A percentile compares a stretch with the other conserved stretches of the same genome.
These are phyloP conservation scores for Sinodicranocentrus sp. DNA, from an alignment of 2,888 invertebrate genomes.

Conservation along the genomic window DNA sequence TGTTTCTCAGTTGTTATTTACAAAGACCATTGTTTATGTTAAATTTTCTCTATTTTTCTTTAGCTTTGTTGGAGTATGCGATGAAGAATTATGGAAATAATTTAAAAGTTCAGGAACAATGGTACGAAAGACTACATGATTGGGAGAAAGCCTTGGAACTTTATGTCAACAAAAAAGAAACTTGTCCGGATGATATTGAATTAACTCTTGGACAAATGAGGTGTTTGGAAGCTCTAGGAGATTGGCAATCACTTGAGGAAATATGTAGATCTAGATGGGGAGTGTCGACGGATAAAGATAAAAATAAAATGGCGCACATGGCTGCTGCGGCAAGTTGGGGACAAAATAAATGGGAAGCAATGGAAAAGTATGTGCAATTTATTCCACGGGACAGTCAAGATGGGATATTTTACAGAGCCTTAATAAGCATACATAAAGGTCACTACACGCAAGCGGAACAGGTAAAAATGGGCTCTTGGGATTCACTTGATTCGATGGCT, in stretches of 20 bases:
- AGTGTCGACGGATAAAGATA: conserved; percentile 82
- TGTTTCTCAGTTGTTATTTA: too few relatives aligned
- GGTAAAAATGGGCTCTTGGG: too few relatives aligned
- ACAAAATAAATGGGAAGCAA: conserved; percentile 93
- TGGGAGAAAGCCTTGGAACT: conserved; percentile 97
- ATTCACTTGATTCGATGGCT: too few relatives aligned
- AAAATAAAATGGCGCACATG: conserved; percentile 89
- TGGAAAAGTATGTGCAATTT: conserved; percentile 93
- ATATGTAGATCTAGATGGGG: conserved; percentile 90
- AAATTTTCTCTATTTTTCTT: too few relatives aligned
- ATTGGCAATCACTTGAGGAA: conserved; percentile 91
- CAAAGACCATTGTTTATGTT: too few relatives aligned
- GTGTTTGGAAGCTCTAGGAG: conserved; percentile 97
- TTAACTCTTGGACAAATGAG: conserved; percentile 95
- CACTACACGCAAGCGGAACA: conserved; percentile 81
- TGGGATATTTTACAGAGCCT: conserved; percentile 96
- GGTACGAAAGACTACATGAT: conserved; percentile 99
- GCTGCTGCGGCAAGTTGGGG: conserved; percentile 98
- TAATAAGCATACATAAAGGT: conserved; percentile 91
- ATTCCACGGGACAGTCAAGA: conserved; percentile 97
- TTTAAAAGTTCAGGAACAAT: conserved; percentile 87
- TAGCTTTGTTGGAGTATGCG: conserved; percentile 88
- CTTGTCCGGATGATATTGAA: conserved; percentile 84
- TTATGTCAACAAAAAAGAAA: conserved; percentile 87
- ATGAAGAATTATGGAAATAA: conserved; percentile 87